These are phyloP conservation scores for Anas platyrhynchos DNA, from an alignment of 2,113 vertebrate species.

Conservation along the genomic window DNA sequence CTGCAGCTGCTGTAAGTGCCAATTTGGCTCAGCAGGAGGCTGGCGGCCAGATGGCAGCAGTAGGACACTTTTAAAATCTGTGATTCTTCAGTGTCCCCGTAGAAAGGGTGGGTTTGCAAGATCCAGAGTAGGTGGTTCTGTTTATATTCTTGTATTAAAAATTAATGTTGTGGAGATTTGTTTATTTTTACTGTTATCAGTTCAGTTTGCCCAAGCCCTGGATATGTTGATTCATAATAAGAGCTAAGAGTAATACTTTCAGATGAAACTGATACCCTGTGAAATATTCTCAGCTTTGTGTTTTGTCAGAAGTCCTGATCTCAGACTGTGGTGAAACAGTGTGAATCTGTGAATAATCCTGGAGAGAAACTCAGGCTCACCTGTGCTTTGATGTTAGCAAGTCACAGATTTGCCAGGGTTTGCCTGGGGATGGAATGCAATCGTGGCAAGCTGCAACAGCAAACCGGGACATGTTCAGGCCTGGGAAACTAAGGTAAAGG, in stretches of 20 bases:
- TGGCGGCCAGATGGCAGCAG: constrained; percentile 42
- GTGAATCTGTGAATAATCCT: neutral
- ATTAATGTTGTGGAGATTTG: neutral
- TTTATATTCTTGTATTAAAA: neutral
- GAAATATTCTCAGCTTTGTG: neutral
- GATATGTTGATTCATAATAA: neutral
- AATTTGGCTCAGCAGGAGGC: accelerated
- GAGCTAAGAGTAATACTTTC: neutral
- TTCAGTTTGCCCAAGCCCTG: neutral
- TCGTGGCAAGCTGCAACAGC: accelerated
- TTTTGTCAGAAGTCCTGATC: neutral
- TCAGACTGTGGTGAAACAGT: neutral
- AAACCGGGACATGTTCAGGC: accelerated
- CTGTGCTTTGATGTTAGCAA: neutral
- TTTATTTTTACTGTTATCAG: neutral
- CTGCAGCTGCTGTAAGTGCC: neutral
- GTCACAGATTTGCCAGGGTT: accelerated
- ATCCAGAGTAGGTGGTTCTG: neutral
- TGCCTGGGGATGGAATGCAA: neutral
- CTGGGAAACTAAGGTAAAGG: neutral
- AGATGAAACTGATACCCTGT: neutral
- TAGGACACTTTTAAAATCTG: neutral
- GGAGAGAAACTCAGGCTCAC: neutral
- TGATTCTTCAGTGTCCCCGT: neutral
- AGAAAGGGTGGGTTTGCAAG: neutral